Evolutionary conservation across 1,140 invertebrate species (phyloP), one percentile per base, ranked within the genome.

Genomic region (Cydia splendana): DNA sequence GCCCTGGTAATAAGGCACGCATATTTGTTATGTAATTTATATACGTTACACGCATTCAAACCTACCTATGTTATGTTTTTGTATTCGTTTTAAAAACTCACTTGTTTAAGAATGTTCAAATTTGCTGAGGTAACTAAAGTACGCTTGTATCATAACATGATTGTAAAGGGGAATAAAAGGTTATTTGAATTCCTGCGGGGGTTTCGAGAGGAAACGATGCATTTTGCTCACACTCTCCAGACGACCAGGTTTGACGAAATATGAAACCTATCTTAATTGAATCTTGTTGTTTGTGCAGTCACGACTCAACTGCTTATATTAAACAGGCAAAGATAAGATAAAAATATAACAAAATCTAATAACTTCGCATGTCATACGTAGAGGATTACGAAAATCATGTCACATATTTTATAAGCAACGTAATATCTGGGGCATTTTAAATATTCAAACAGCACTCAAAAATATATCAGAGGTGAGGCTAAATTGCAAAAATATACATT

Each of bases 401-500:
- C 48, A 51, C 5, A 48, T 57, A 20, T 57, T 18, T 18, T 9
- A 18, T 18, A 57, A 57, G 4, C n/a, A 18, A 57, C 53, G 12
- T 57, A n/a, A 53, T 18, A 9, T 18, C 12, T 18, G n/a, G 7
- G 5, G 53, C 7, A 62, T 10, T 24, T 62, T 10, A 24, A 62
- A 24, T 62, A 62, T 62, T 62, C 20, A 62, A 62, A 57, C 7
- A 62, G 20, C 57, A 62, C 57, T 62, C 57, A 62, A 20, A 62
- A 62, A 62, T 62, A 53, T 18, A 62, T 62, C 53, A 18, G 57
- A 62, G n/a, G 20, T 62, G 57, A n/a, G 57, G n/a, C 57, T 62
- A 62, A 62, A 24, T 62, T 24, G 57, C 57, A 62, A 62, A 62
- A 62, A 62, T 62, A 24, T 62, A 62, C 57, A 62, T 62, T 62